These are phyloP conservation scores for Anser brachyrhynchus DNA, from an alignment of 2,113 vertebrate genomes.

Conservation along the genomic window DNA sequence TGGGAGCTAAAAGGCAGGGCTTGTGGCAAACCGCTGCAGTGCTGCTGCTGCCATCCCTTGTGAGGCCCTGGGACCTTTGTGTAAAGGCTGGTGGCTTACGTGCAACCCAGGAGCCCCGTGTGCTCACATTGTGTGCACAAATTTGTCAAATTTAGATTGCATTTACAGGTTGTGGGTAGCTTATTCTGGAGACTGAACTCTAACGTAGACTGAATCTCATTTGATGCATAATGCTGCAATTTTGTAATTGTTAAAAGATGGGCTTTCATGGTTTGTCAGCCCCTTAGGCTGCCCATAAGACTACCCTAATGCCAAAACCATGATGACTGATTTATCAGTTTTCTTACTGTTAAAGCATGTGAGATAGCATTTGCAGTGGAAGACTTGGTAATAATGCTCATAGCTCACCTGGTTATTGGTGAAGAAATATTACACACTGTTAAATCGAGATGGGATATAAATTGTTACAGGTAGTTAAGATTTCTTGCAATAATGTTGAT, in stretches of 20 bases:
- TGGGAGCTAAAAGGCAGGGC: background rate
- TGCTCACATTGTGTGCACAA: background rate
- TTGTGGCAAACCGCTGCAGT: background rate
- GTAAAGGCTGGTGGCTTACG: fast-evolving
- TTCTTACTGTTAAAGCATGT: background rate
- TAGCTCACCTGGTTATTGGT: background rate
- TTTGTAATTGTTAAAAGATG: background rate
- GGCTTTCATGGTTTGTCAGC: background rate
- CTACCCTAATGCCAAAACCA: background rate
- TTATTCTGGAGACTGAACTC: background rate
- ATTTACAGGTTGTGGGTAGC: background rate
- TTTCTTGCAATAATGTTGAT: background rate
- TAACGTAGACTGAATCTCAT: background rate
- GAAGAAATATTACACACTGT: background rate
- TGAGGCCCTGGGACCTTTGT: fast-evolving
- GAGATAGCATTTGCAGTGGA: background rate
- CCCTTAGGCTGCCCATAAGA: background rate
- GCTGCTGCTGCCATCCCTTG: background rate
- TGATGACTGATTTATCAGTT: background rate
- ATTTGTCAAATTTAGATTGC: background rate
- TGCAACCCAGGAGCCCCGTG: background rate
- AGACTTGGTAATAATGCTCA: background rate
- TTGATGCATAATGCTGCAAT: background rate
- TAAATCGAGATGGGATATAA: background rate
- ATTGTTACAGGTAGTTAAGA: background rate